phyloP scores from a whole-genome alignment of 1,140 invertebrate genomes.

The Hypsibius dujardini region DNA sequence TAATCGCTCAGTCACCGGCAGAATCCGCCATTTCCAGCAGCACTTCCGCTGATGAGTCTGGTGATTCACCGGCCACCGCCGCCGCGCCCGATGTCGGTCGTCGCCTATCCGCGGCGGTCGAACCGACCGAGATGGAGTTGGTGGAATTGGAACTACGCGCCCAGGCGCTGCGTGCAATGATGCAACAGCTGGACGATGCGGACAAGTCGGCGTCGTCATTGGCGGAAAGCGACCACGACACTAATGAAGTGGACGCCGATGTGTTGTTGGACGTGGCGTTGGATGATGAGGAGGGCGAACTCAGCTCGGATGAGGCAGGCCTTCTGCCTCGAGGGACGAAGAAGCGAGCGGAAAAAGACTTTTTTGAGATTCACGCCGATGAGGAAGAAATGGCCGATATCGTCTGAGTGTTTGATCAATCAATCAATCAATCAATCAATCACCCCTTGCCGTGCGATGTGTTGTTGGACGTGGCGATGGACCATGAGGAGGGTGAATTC shows the following conservation, averaged over 20 bases:
- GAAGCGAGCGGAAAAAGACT: neutral
- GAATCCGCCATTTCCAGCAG: neutral
- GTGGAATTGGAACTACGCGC: slow-evolving; percentile 15
- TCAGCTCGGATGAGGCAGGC: neutral
- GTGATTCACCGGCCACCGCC: neutral
- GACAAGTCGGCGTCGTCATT: neutral
- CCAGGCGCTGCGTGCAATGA: neutral
- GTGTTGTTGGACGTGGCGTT: neutral
- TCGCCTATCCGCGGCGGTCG: neutral
- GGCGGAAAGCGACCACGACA: neutral
- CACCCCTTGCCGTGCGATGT: neutral
- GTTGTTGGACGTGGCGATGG: neutral
- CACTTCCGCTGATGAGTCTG: neutral
- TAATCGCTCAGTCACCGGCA: neutral
- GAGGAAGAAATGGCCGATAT: slow-evolving; percentile 5
- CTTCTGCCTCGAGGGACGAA: too few relatives aligned
- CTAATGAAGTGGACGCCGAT: neutral
- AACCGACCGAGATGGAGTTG: slow-evolving; percentile 6
- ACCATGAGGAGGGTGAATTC: neutral
- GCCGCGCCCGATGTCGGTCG: neutral
- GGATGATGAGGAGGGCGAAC: neutral
- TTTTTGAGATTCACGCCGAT: slow-evolving; percentile 9
- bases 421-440: too few relatives aligned
- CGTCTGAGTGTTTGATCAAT: neutral
- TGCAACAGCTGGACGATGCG: neutral